Evolutionary conservation across 2,888 invertebrate genomes (phyloP).

Genomic region (Drosophila flavopinicola): DNA sequence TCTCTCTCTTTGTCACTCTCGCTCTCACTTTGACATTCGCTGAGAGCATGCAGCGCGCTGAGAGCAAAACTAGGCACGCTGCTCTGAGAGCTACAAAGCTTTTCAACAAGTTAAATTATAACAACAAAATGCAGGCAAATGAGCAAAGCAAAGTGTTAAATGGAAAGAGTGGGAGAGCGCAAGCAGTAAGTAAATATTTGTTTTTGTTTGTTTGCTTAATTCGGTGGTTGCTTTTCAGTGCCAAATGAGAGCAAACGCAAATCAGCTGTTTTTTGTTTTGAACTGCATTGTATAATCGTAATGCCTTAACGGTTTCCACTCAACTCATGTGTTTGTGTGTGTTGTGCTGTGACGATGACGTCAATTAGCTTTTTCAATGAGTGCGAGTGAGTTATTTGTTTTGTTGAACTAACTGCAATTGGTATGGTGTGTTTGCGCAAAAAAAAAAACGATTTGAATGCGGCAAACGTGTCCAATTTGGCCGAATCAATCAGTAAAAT

Average conservation of each 20-base stretch:
- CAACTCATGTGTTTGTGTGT: constrained; percentile 5
- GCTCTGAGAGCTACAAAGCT: constrained; percentile 17
- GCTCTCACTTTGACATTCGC: constrained; percentile 52
- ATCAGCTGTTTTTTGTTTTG: constrained; percentile 78
- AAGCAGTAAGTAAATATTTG: constrained; percentile 20
- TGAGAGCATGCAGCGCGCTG: constrained; percentile 15
- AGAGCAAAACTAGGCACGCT: constrained; percentile 10
- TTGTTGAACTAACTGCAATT: constrained; percentile 22
- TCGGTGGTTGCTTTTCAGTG: constrained; percentile 39
- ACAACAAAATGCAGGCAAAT: constrained; percentile 28
- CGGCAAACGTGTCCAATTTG: constrained; percentile 53
- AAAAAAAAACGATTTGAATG: constrained; percentile 31
- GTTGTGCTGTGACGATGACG: constrained; percentile 41
- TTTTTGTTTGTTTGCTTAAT: constrained; percentile 35
- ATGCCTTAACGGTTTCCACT: constrained; percentile 13
- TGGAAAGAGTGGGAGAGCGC: constrained; percentile 17
- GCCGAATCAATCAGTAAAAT: constrained; percentile 37
- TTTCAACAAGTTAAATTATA: constrained; percentile 65
- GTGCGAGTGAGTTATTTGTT: constrained; percentile 15
- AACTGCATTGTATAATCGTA: constrained; percentile 52
- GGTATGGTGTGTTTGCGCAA: constrained; percentile 21
- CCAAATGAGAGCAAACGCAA: constrained; percentile 29
- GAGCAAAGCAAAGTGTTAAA: constrained; percentile 7
- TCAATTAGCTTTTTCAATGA: constrained; percentile 33
- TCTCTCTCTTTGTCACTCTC: constrained; percentile 37